Evolutionary conservation across 2,888 invertebrate species (phyloP).

Genomic region (Sarcophaga carnaria): DNA sequence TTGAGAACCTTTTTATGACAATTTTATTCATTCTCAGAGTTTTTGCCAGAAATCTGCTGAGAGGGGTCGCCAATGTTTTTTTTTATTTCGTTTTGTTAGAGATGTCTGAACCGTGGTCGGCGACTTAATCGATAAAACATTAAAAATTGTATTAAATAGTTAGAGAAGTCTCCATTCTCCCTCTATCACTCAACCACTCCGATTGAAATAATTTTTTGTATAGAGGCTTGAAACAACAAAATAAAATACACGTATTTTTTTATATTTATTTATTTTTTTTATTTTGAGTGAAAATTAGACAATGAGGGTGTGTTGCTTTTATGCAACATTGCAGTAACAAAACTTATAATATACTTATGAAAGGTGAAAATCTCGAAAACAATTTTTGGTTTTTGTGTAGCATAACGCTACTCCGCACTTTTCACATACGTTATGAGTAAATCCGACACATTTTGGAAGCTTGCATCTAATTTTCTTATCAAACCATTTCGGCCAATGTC

Average conservation of each 20-base stretch:
- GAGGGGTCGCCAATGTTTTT: too few relatives aligned
- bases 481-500: too few relatives aligned
- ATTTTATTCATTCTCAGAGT: too few relatives aligned
- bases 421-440: slow-evolving; percentile 33
- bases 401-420: slow-evolving; percentile 32
- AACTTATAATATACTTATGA: slow-evolving; percentile 5
- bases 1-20: too few relatives aligned
- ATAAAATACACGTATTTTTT: slow-evolving; percentile 35
- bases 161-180: too few relatives aligned
- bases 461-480: too few relatives aligned
- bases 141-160: too few relatives aligned
- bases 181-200: too few relatives aligned
- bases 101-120: too few relatives aligned
- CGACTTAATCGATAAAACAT: too few relatives aligned
- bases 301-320: slow-evolving; percentile 19
- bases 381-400: slow-evolving; percentile 35
- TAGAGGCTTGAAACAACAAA: background rate
- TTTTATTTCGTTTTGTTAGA: too few relatives aligned
- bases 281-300: slow-evolving; percentile 23
- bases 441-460: slow-evolving; percentile 16
- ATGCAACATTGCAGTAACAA: slow-evolving; percentile 20
- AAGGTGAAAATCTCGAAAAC: slow-evolving; percentile 34
- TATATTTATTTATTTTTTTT: slow-evolving; percentile 8
- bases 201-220: background rate
- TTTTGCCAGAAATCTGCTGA: too few relatives aligned